phyloP scores from a whole-genome alignment of 2,113 vertebrate species.

The Eulacestoma nigropectus region DNA sequence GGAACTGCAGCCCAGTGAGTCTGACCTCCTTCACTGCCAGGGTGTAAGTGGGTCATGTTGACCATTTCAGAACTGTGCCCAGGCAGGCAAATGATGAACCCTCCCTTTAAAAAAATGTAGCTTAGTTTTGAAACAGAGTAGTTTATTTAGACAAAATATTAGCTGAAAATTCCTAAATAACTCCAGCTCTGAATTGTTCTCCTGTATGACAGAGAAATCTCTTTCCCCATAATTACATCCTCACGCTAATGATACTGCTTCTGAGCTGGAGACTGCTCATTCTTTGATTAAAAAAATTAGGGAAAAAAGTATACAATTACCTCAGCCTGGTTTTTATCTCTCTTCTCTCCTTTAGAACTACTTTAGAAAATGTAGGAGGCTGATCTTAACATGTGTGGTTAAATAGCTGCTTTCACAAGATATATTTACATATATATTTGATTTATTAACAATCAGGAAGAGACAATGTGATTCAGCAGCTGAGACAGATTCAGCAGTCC shows the following conservation, averaged over 20 bases:
- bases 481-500: conserved; percentile 34
- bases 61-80: neutral
- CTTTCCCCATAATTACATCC: conserved; percentile 13
- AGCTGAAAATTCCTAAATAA: neutral
- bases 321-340: neutral
- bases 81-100: neutral
- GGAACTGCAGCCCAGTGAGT: neutral
- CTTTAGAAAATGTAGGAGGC: neutral
- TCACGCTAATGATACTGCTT: conserved; percentile 37
- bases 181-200: neutral
- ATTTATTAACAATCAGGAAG: neutral
- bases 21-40: neutral
- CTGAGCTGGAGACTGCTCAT: conserved; percentile 2
- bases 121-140: neutral
- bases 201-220: neutral
- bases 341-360: neutral
- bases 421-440: neutral
- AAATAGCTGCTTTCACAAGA: conserved; percentile 14
- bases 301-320: neutral
- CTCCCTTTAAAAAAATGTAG: neutral
- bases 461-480: conserved; percentile 14
- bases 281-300: conserved; percentile 31
- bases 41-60: neutral
- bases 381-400: neutral
- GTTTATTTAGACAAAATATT: neutral